Percentiles rank a stretch among this genome's conserved stretches.
Conservation (phyloP, 2,797 vertebrate genomes). For the Sebastes cheni region DNA sequence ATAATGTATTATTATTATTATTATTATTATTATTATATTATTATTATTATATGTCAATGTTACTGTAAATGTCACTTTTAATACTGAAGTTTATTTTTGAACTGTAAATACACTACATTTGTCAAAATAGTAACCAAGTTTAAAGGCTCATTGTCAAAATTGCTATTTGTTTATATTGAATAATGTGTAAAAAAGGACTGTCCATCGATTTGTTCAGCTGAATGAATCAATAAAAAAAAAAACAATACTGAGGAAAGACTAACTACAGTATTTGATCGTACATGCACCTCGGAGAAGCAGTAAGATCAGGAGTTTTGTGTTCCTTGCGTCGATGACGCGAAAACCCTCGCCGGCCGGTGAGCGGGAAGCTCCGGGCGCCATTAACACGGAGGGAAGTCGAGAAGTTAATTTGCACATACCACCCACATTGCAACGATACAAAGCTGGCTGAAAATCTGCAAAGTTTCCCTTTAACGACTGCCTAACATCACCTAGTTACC, state of each 20-base stretch:
- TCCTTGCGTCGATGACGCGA: neutral
- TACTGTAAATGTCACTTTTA: neutral
- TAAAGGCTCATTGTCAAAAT: neutral
- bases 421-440: neutral
- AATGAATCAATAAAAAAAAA: neutral
- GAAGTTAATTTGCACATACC: neutral
- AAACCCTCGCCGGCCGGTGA: neutral
- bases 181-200: neutral
- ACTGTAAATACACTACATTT: neutral
- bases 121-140: neutral
- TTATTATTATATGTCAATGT: neutral
- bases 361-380: neutral
- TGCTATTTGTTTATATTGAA: neutral
- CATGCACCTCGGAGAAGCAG: neutral
- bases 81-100: neutral
- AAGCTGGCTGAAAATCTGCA: neutral
- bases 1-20: neutral
- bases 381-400: neutral
- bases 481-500: neutral
- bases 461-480: neutral
- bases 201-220: neutral
- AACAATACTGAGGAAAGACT: neutral
- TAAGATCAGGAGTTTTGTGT: too few relatives aligned
- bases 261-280: neutral
- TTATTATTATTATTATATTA: neutral